These are phyloP conservation scores for Aethina tumida DNA, from an alignment of 1,140 invertebrate species.

Conservation along the genomic window DNA sequence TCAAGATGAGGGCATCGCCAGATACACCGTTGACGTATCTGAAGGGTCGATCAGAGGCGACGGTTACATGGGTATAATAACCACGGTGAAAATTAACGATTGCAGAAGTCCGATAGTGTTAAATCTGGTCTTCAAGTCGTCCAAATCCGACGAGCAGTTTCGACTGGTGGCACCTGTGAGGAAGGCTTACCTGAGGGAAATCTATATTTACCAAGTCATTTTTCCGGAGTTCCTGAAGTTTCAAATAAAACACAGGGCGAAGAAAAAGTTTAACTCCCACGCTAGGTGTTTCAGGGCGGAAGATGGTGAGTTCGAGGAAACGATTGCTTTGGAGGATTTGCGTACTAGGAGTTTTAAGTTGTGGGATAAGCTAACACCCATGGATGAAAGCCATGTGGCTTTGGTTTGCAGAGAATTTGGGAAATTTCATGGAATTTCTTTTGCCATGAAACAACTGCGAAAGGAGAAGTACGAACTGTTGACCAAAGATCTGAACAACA, in stretches of 20 bases:
- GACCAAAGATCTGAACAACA: constrained; percentile 20
- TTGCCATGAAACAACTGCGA: constrained; percentile 38
- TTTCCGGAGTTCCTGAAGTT: constrained; percentile 16
- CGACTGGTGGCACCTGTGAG: constrained; percentile 12
- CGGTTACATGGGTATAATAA: constrained; percentile 21
- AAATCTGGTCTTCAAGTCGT: constrained; percentile 20
- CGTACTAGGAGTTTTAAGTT: constrained; percentile 35
- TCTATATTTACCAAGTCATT: constrained; percentile 17
- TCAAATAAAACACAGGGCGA: constrained; percentile 13
- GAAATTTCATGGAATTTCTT: constrained; percentile 43
- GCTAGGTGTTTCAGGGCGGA: constrained; percentile 33
- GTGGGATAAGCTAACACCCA: constrained; percentile 36
- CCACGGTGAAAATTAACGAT: constrained; percentile 11
- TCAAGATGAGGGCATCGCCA: constrained; percentile 9
- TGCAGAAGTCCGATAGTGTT: constrained; percentile 8
- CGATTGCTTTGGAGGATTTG: constrained; percentile 46
- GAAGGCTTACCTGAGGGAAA: constrained; percentile 20
- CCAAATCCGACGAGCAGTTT: constrained; percentile 12
- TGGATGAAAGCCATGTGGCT: constrained; percentile 38
- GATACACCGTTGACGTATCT: constrained; percentile 12
- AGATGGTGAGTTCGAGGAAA: constrained; percentile 36
- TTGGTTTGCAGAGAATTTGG: constrained; percentile 41
- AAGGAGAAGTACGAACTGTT: constrained; percentile 27
- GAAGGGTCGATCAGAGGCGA: constrained; percentile 21
- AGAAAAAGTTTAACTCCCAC: constrained; percentile 20